Evolutionary conservation across 2,888 invertebrate species (phyloP).

Genomic region (Ligdia adustata): DNA sequence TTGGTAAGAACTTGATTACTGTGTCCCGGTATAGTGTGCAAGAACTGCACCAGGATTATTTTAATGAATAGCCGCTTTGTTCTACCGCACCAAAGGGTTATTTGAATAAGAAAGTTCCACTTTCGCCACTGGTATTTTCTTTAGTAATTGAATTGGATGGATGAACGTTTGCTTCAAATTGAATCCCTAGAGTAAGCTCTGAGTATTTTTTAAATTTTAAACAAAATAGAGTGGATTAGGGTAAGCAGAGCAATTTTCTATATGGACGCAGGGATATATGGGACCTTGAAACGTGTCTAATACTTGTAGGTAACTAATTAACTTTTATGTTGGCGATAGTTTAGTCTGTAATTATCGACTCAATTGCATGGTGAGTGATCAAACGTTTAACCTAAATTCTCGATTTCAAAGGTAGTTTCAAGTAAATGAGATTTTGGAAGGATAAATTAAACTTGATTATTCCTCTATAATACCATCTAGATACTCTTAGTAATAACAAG

Average conservation of each 20-base stretch:
- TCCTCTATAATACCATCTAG: no score
- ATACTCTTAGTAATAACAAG: no score
- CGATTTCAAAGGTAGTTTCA: background rate
- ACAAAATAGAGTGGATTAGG: constrained; percentile 17
- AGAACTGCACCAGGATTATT: constrained; percentile 55
- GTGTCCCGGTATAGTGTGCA: constrained; percentile 3
- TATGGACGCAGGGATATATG: constrained; percentile 9
- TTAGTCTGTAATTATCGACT: background rate
- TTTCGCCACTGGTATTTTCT: constrained; percentile 66
- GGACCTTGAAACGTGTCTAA: constrained; percentile 5
- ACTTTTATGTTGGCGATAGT: constrained; percentile 5
- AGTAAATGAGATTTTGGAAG: constrained; percentile 4
- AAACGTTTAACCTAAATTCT: background rate
- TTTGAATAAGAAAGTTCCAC: constrained; percentile 77
- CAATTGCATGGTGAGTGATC: background rate
- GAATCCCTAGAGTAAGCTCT: constrained; percentile 42
- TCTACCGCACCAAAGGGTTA: constrained; percentile 63
- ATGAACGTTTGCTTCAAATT: constrained; percentile 54
- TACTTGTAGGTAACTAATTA: background rate
- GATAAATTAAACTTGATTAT: constrained; percentile 1
- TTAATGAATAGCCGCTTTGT: constrained; percentile 76
- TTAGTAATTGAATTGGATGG: constrained; percentile 76
- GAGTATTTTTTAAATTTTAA: constrained; percentile 30
- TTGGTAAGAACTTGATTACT: background rate
- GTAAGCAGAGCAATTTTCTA: constrained; percentile 5